Conservation (phyloP, 2,888 invertebrate species). For the Caenorhabditis sp. region DNA sequence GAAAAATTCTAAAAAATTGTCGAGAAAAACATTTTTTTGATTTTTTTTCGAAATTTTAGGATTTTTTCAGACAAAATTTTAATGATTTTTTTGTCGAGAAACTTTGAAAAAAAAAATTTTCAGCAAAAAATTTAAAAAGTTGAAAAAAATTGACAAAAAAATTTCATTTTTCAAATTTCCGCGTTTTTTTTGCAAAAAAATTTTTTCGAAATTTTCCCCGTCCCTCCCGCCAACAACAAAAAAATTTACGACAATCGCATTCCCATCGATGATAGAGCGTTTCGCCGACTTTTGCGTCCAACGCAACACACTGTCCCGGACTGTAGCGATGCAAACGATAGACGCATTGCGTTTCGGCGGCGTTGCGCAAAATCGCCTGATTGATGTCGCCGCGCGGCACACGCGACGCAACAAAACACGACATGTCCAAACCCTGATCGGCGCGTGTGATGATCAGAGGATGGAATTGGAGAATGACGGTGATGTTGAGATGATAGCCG, state of each 20-base stretch:
- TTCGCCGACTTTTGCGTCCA: slow-evolving; percentile 69
- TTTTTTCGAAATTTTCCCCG: too few species aligned
- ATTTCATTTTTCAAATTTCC: slow-evolving; percentile 2
- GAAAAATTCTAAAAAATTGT: too few species aligned
- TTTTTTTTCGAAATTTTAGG: too few species aligned
- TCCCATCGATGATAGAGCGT: slow-evolving; percentile 68
- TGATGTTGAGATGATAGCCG: slow-evolving; percentile 64
- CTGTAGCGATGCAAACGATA: slow-evolving; percentile 63
- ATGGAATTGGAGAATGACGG: slow-evolving; percentile 68
- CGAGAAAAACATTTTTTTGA: too few species aligned
- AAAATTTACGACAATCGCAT: slow-evolving; percentile 61
- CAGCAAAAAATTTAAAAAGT: too few species aligned
- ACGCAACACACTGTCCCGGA: slow-evolving; percentile 64
- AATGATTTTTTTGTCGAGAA: too few species aligned
- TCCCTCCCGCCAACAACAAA: not conserved
- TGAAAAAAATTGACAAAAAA: not conserved
- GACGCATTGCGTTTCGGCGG: slow-evolving; percentile 60
- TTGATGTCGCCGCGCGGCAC: slow-evolving; percentile 56
- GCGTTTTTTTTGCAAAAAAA: not conserved
- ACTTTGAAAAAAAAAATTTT: too few species aligned
- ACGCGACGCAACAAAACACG: slow-evolving; percentile 59
- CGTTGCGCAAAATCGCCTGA: slow-evolving; percentile 45
- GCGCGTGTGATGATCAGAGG: slow-evolving; percentile 67
- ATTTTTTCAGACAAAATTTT: too few species aligned
- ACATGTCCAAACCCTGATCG: slow-evolving; percentile 62